phyloP scores from a whole-genome alignment of 2,113 vertebrate species.

The Chlorodrepanis virens region DNA sequence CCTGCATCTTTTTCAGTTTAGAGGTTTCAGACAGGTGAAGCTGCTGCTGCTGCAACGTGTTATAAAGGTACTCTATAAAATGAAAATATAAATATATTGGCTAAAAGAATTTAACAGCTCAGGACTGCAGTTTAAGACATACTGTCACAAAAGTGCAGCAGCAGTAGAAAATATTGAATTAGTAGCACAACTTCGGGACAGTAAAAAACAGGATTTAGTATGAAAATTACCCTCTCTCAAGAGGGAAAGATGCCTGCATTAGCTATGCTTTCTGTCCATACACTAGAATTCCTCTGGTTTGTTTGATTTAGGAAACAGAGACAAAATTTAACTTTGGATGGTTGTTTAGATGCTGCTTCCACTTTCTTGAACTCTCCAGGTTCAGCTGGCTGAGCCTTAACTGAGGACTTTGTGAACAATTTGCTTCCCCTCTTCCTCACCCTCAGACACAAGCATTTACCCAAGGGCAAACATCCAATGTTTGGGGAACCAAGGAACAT shows the following conservation, averaged over 20 bases:
- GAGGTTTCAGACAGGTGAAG: background rate
- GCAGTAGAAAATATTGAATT: background rate
- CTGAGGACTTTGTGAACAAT: background rate
- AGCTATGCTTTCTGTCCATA: background rate
- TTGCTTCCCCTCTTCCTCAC: background rate
- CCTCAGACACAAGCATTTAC: background rate
- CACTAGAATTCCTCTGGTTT: background rate
- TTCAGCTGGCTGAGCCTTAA: background rate
- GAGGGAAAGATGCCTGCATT: background rate
- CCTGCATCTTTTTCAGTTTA: background rate
- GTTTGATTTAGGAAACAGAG: background rate
- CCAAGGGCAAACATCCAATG: background rate
- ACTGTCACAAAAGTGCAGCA: background rate
- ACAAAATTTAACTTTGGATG: background rate
- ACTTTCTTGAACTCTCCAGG: background rate
- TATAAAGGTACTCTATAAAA: slow-evolving; percentile 29
- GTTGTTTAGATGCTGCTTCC: background rate
- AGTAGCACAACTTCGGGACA: background rate
- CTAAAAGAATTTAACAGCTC: background rate
- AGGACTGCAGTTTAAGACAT: background rate
- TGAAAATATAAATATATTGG: background rate
- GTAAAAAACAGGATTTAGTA: background rate
- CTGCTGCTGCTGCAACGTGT: background rate
- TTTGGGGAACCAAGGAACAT: background rate
- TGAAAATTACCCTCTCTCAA: background rate